Conservation (phyloP, 2,888 invertebrate species). For the Caenorhabditis sp. region DNA sequence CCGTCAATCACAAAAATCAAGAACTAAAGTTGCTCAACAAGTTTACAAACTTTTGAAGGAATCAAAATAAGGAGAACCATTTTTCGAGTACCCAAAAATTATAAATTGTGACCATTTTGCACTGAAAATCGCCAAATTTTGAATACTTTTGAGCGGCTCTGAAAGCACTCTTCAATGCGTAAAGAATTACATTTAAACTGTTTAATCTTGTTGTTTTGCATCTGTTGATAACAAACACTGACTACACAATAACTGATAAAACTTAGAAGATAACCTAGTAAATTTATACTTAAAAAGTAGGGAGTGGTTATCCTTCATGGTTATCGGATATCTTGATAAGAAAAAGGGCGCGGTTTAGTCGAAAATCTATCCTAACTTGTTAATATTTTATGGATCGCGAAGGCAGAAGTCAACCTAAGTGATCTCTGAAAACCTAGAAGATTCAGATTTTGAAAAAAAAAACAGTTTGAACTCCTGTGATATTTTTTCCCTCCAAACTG, state of each 20-base stretch:
- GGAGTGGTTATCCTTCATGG: slow-evolving; percentile 20
- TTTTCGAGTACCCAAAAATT: no score
- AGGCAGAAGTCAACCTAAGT: no score
- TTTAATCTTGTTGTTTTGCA: neutral
- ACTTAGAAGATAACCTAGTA: neutral
- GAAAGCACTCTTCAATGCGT: neutral
- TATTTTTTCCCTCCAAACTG: no score
- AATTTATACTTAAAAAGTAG: neutral
- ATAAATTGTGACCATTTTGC: no score
- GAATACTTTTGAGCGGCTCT: no score
- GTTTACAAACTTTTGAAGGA: no score
- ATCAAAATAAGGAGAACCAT: no score
- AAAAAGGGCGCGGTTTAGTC: slow-evolving; percentile 11
- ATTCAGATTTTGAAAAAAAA: neutral
- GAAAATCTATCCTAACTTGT: neutral
- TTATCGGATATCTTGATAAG: neutral
- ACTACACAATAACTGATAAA: neutral
- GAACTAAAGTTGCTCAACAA: no score
- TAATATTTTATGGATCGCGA: no score
- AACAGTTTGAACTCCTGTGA: no score
- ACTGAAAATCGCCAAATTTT: neutral
- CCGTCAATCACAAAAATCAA: no score
- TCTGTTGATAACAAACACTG: neutral
- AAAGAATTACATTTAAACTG: neutral
- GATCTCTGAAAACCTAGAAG: no score